phyloP scores from a whole-genome alignment of 2,888 invertebrate species.

The Protophormia terraenovae region DNA sequence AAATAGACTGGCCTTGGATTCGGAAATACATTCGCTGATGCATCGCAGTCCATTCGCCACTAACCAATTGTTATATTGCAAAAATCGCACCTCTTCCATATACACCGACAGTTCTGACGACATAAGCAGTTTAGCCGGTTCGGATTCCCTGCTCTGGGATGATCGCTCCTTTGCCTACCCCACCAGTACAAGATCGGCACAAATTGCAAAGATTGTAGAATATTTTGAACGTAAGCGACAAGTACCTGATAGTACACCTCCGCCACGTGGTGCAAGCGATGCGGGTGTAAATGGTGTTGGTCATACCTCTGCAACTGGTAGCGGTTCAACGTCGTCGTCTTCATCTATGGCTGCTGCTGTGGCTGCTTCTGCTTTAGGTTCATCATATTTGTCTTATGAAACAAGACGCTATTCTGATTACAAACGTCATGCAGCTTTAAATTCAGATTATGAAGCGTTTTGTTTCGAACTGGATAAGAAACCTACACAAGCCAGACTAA shows the following conservation, averaged over 20 bases:
- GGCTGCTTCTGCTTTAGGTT: constrained; percentile 77
- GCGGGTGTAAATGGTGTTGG: constrained; percentile 67
- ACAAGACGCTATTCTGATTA: constrained; percentile 77
- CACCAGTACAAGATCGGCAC: constrained; percentile 83
- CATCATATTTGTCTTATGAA: constrained; percentile 78
- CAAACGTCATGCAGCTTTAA: constrained; percentile 76
- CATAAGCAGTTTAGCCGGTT: constrained; percentile 90
- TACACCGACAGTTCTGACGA: constrained; percentile 94
- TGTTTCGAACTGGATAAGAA: constrained; percentile 81
- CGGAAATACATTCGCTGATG: constrained; percentile 81
- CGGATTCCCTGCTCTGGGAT: constrained; percentile 88
- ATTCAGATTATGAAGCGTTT: constrained; percentile 78
- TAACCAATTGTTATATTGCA: constrained; percentile 83
- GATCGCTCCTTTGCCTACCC: constrained; percentile 84
- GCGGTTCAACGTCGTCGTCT: constrained; percentile 71
- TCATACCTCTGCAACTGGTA: constrained; percentile 70
- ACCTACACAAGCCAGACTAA: constrained; percentile 85
- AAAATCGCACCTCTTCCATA: constrained; percentile 89
- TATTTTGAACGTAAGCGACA: constrained; percentile 91
- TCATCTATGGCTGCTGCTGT: constrained; percentile 77
- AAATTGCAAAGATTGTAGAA: constrained; percentile 92
- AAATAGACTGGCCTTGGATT: constrained; percentile 81
- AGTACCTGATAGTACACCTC: constrained; percentile 78
- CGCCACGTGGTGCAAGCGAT: constrained; percentile 67
- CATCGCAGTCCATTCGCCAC: constrained; percentile 81